Percentiles rank a stretch among this genome's conserved stretches.
Evolutionary conservation across 2,797 vertebrate genomes (phyloP).

Genomic region (Fratercula arctica): DNA sequence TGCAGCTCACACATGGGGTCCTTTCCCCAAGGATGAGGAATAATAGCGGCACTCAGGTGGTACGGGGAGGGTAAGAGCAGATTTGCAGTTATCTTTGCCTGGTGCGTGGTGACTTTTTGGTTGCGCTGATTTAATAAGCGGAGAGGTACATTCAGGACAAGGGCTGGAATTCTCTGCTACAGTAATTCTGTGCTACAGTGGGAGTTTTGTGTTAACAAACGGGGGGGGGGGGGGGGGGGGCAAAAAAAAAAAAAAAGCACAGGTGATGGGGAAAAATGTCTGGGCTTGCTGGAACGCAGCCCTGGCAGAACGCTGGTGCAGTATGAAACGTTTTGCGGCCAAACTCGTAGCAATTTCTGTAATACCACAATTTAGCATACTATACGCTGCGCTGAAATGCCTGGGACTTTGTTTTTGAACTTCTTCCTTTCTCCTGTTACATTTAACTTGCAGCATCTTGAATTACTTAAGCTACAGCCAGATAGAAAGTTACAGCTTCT

Average conservation of each 20-base stretch:
- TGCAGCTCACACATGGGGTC: conserved; percentile 58
- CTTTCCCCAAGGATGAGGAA: conserved; percentile 65
- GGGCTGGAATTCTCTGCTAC: neutral
- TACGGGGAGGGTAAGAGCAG: conserved; percentile 41
- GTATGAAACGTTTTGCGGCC: conserved; percentile 10
- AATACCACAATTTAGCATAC: conserved; percentile 33
- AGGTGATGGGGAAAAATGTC: neutral
- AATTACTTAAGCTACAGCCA: conserved; percentile 63
- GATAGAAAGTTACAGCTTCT: conserved; percentile 39
- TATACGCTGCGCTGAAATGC: neutral
- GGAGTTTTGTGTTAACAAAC: neutral
- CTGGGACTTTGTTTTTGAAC: conserved; percentile 55
- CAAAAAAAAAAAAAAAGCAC: neutral
- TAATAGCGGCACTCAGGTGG: conserved; percentile 68
- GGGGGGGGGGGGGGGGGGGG: neutral
- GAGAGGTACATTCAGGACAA: conserved; percentile 45
- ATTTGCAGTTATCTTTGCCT: conserved; percentile 41
- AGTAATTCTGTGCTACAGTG: neutral
- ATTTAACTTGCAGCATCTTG: conserved; percentile 62
- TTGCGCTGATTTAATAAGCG: neutral
- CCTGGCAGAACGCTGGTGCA: neutral
- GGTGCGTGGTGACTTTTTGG: conserved; percentile 27
- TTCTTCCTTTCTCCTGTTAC: conserved; percentile 63
- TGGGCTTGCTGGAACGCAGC: conserved; percentile 18
- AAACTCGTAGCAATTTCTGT: conserved; percentile 23